Conservation (phyloP, 2,113 vertebrate genomes). For the Cephalophus harveyi region DNA sequence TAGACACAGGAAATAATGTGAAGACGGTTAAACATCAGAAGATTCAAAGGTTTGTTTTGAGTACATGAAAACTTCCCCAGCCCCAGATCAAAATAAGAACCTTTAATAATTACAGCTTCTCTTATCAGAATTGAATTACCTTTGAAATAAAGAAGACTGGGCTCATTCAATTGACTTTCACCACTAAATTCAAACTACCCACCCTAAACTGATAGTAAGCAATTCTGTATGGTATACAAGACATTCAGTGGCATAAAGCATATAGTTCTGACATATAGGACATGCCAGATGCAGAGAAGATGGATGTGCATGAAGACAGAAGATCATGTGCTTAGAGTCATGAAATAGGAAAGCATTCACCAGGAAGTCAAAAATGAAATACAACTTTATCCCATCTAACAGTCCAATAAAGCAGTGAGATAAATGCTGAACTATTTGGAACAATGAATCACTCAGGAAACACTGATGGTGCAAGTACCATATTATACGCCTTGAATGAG, state of each 20-base stretch:
- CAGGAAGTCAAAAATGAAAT: neutral
- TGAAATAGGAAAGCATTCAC: neutral
- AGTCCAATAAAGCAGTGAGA: neutral
- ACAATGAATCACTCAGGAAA: conserved; percentile 16
- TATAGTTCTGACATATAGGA: neutral
- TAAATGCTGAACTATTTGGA: neutral
- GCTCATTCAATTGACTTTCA: neutral
- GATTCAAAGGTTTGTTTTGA: neutral
- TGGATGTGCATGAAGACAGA: neutral
- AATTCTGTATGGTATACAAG: neutral
- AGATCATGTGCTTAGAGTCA: neutral
- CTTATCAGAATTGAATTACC: neutral
- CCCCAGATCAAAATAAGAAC: neutral
- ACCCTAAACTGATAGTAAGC: neutral
- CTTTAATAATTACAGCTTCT: neutral
- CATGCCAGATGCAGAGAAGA: neutral
- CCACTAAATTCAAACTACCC: neutral
- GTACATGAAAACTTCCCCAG: neutral
- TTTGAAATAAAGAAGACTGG: neutral
- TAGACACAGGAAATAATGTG: neutral
- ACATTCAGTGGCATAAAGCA: neutral
- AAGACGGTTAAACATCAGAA: conserved; percentile 2
- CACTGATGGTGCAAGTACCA: neutral
- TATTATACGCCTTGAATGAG: neutral
- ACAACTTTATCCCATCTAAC: neutral